phyloP scores from a whole-genome alignment of 2,888 invertebrate species.

The Polyommatus icarus region DNA sequence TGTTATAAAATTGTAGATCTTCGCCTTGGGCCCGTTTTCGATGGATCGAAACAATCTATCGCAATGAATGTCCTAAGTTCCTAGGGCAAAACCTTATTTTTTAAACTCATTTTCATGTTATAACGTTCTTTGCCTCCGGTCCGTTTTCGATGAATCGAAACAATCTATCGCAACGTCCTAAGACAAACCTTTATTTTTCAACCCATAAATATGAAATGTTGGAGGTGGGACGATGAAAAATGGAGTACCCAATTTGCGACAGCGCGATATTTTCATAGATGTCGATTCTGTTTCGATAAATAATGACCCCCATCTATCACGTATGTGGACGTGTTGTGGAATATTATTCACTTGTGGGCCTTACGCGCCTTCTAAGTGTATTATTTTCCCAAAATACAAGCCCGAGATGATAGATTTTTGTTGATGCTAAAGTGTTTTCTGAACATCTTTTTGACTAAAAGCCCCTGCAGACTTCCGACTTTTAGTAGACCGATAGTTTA shows the following conservation, averaged over 20 bases:
- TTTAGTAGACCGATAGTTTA: no score
- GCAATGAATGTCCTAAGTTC: neutral
- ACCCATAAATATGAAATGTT: neutral
- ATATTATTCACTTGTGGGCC: slow-evolving; percentile 12
- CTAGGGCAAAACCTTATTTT: neutral
- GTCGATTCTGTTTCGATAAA: slow-evolving; percentile 24
- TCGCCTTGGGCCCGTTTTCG: neutral
- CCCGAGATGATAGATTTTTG: neutral
- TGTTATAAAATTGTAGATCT: no score
- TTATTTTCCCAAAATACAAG: neutral
- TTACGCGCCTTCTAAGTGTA: slow-evolving; percentile 1
- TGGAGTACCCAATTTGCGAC: slow-evolving; percentile 5
- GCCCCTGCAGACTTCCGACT: no score
- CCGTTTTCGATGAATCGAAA: neutral
- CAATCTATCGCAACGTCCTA: neutral
- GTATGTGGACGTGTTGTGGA: slow-evolving; percentile 7
- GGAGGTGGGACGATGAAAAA: neutral
- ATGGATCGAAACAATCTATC: no score
- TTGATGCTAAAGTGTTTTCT: neutral
- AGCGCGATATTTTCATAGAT: slow-evolving; percentile 11
- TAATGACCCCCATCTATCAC: slow-evolving; percentile 18
- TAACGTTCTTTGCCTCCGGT: neutral
- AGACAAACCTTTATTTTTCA: neutral
- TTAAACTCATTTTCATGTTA: neutral
- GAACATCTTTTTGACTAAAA: neutral